Percentiles rank a stretch among this genome's conserved stretches.
phyloP scores from a whole-genome alignment of 2,797 vertebrate species.

The Chelidonichthys spinosus region DNA sequence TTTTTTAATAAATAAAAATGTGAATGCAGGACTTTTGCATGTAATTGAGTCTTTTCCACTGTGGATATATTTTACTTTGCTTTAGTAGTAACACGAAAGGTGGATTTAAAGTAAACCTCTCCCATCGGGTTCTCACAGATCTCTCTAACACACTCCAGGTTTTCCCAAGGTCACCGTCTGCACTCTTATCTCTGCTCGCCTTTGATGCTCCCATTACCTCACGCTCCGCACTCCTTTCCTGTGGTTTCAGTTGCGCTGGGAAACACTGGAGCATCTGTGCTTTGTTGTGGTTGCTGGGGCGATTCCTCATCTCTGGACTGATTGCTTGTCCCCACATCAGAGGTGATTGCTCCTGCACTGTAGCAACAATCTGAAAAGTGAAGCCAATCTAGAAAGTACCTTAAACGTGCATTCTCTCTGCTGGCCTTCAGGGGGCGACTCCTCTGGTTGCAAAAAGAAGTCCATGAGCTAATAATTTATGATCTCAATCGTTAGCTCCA shows the following conservation, averaged over 20 bases:
- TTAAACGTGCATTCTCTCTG: too few species aligned
- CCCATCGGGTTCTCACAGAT: neutral
- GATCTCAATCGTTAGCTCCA: too few species aligned
- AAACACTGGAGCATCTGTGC: slow-evolving; percentile 30
- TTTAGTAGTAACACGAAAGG: too few species aligned
- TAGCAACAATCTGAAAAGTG: too few species aligned
- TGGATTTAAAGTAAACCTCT: neutral
- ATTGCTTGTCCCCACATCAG: slow-evolving; percentile 30
- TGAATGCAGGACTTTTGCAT: neutral
- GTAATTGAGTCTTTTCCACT: neutral
- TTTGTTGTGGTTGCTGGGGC: slow-evolving; percentile 18
- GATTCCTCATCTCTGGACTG: neutral
- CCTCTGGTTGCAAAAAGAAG: too few species aligned
- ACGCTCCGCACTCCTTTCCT: slow-evolving; percentile 25
- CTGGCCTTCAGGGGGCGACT: too few species aligned
- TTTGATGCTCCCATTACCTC: slow-evolving; percentile 56
- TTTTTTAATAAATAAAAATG: neutral
- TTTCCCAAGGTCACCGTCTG: slow-evolving; percentile 28
- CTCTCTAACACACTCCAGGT: slow-evolving; percentile 23
- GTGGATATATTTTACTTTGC: neutral
- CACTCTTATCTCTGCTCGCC: slow-evolving; percentile 33
- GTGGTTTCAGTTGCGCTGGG: slow-evolving; percentile 11
- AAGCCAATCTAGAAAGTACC: too few species aligned
- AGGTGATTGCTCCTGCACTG: neutral
- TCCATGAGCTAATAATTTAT: too few species aligned